A percentile compares a stretch with the other conserved stretches of the same genome.
phyloP scores from a whole-genome alignment of 2,113 vertebrate genomes.

The Anoplopoma fimbria region DNA sequence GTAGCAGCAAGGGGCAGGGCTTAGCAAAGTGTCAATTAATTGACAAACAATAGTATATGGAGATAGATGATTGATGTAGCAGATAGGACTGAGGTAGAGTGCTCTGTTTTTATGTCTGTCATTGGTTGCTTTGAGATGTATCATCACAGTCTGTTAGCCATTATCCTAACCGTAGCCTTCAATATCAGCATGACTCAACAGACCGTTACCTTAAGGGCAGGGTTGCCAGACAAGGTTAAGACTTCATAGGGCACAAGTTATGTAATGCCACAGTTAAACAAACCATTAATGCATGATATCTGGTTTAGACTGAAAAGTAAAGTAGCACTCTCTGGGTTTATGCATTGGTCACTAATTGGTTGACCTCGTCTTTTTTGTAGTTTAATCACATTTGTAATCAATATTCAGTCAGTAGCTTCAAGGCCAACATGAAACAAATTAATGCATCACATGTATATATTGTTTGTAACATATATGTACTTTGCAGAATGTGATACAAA shows the following conservation, averaged over 20 bases:
- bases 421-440: not conserved
- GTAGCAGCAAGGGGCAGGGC: not conserved
- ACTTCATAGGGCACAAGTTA: not conserved
- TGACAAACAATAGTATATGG: not conserved
- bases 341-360: not conserved
- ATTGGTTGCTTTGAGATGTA: not conserved
- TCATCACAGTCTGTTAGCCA: slow-evolving; percentile 19
- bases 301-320: too few species aligned
- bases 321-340: too few species aligned
- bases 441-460: not conserved
- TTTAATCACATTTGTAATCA: not conserved
- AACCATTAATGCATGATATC: not conserved
- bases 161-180: not conserved
- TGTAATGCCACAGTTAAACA: not conserved
- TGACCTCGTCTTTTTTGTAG: not conserved
- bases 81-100: not conserved
- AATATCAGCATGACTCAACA: not conserved
- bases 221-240: slow-evolving; percentile 13
- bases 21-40: not conserved
- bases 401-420: not conserved
- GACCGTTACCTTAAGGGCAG: not conserved
- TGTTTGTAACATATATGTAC: not conserved
- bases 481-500: not conserved
- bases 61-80: not conserved
- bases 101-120: not conserved